Conservation (phyloP, 2,113 vertebrate species). For the Bubalus kerabau region DNA sequence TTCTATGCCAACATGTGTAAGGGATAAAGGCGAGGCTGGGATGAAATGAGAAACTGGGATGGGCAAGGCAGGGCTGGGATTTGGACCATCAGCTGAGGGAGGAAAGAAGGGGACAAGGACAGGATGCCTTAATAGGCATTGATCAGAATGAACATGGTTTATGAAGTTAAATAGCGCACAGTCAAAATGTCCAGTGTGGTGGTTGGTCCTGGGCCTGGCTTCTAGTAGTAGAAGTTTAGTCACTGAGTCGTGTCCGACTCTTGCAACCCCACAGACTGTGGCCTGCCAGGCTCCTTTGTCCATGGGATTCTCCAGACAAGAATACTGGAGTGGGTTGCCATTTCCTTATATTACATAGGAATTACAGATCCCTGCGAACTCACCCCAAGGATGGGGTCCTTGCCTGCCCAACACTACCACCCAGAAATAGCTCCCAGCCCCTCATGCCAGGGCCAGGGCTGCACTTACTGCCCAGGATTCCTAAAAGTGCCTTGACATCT, state of each 20-base stretch:
- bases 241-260: not conserved
- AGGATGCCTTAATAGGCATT: not conserved
- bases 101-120: too few species aligned
- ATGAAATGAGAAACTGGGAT: not conserved
- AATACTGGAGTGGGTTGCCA: not conserved
- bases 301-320: not conserved
- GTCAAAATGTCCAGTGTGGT: not conserved
- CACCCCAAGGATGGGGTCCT: not conserved
- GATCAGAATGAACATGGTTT: not conserved
- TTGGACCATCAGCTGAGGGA: not conserved
- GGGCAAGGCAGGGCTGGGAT: not conserved
- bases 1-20: not conserved
- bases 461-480: not conserved
- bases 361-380: not conserved
- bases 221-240: not conserved
- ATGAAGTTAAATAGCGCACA: not conserved
- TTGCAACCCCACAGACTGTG: not conserved
- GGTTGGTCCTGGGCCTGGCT: fast-evolving
- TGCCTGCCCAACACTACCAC: not conserved
- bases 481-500: not conserved
- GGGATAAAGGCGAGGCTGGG: not conserved
- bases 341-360: not conserved
- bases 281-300: not conserved
- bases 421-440: not conserved
- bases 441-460: fast-evolving